Conservation (phyloP, 2,888 invertebrate genomes). For the Adineta ricciae region DNA sequence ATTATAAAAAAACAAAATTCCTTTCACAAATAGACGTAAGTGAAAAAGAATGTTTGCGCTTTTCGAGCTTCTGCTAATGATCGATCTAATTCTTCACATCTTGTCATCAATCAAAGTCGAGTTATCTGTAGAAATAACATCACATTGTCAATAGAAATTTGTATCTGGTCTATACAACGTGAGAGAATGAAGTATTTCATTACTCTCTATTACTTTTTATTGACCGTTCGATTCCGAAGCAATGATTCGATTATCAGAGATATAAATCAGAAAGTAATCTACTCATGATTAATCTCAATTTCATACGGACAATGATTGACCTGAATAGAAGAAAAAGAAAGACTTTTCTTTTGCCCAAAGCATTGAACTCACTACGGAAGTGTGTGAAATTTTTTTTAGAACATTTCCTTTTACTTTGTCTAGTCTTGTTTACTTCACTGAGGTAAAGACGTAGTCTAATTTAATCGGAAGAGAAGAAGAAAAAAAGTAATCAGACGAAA, state of each 20-base stretch:
- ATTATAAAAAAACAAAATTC: not conserved
- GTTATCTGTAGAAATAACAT: not conserved
- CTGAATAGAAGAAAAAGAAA: not conserved
- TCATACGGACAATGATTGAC: constrained; percentile 10
- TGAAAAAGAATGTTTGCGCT: not conserved
- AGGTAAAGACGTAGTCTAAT: not conserved
- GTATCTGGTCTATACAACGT: no score
- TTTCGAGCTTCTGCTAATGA: not conserved
- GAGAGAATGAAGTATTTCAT: no score
- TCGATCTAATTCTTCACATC: not conserved
- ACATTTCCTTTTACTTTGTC: not conserved
- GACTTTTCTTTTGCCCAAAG: not conserved
- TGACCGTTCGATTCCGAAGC: not conserved
- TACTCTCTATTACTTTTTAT: no score
- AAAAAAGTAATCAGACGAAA: not conserved
- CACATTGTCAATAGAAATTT: no score
- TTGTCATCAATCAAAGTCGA: not conserved
- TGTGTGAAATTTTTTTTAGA: not conserved
- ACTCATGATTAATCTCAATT: not conserved
- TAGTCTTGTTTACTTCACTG: not conserved
- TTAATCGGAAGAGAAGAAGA: not conserved
- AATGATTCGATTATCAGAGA: not conserved
- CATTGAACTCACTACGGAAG: not conserved
- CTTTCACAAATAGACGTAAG: not conserved
- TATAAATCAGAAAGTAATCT: not conserved